Percentiles rank a stretch among this genome's conserved stretches.
Conservation (phyloP, 2,888 invertebrate species). For the Odontothrips loti region DNA sequence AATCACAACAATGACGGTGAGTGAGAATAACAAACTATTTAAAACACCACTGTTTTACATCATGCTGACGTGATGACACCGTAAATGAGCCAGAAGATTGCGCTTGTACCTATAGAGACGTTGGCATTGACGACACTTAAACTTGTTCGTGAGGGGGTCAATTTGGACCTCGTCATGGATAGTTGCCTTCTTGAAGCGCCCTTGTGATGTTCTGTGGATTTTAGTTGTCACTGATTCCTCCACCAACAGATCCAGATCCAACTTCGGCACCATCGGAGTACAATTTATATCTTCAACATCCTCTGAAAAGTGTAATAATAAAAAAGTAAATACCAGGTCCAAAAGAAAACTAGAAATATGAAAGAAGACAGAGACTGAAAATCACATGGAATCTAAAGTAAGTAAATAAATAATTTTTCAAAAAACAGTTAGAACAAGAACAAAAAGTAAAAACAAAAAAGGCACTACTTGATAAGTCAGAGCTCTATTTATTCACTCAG, state of each 20-base stretch:
- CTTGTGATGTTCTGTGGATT: background rate
- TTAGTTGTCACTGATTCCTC: background rate
- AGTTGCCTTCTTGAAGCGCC: background rate
- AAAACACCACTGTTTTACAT: background rate
- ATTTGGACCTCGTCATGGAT: background rate
- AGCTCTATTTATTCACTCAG: no score
- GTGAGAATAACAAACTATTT: no score
- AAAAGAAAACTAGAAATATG: no score
- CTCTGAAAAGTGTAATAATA: background rate
- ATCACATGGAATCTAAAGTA: no score
- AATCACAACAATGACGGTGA: no score
- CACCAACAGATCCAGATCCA: constrained; percentile 2
- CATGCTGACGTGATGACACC: background rate
- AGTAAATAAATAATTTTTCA: no score
- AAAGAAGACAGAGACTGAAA: background rate
- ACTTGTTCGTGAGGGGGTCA: background rate
- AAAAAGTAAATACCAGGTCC: no score
- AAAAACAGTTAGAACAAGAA: no score
- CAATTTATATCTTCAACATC: background rate
- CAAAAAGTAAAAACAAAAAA: no score
- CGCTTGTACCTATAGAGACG: background rate
- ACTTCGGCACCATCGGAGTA: background rate
- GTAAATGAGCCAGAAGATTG: background rate
- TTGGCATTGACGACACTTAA: background rate
- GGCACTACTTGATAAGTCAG: no score